Evolutionary conservation across 2,888 invertebrate species (phyloP), one percentile per base, ranked within the genome.

Genomic region (Pherbina coryleti): DNA sequence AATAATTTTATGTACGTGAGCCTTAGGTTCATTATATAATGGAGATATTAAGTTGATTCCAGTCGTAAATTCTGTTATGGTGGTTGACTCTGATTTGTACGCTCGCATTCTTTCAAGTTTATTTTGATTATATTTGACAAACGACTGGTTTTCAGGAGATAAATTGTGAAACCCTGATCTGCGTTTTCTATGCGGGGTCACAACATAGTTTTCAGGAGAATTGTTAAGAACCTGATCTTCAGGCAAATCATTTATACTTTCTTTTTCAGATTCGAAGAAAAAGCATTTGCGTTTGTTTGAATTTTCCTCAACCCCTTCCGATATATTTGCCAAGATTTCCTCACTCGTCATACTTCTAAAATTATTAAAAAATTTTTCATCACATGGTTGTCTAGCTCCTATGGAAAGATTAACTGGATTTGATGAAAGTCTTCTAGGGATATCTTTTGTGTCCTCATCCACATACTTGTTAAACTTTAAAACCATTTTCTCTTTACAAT

Each of bases 151-250:
- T 87, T 96, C 96, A 81, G 95, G 94, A 25, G 96, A 96, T 51
- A 96, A 94, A 86, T 96, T 96, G 88, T 96, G 95, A 85, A 96
- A 96, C 72, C 96, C 96, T 0, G 96, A 96, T 87, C 96, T 91
- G 88, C 96, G 91, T 90, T 96, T 96, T 84, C 96, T 91, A 90
- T 96, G 96, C 14, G 96, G 96, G 49, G 96, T 96, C 28, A 96
- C 96, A 60, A 96, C 95, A 86, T 96, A 96, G 85, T 95, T 95
- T 88, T 95, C 95, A 0, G 95, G 95, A 77, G 95, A 94, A 85
- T 93, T 94, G 71, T 94, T 93, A 67, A 94, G 91, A 75, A 94
- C 89, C 83, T 94, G 93, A 84, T 92, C 93, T 81, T 95, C 95
- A 19, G 94, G 93, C 53, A 94, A 92, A 5, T 87, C 85, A 79